phyloP scores from a whole-genome alignment of 2,113 vertebrate species.

The human region GRCh38 chr3:31951001-31951500 shows the following conservation, averaged over 20 bases:
- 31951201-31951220: not conserved
- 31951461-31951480: too few relatives aligned
- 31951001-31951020: too few relatives aligned
- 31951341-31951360: not conserved
- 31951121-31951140: not conserved
- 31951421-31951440: not conserved
- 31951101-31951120: not conserved
- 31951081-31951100: not conserved
- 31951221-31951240: not conserved
- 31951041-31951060: not conserved
- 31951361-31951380: not conserved
- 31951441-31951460: not conserved
- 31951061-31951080: not conserved
- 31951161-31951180: not conserved
- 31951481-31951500: not conserved
- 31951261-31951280: not conserved
- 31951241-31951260: not conserved
- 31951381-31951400: not conserved
- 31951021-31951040: not conserved
- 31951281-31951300: not conserved
- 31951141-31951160: not conserved
- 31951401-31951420: constrained; percentile 1
- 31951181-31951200: not conserved
- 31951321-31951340: not conserved
- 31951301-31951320: not conserved